Evolutionary conservation across 2,888 invertebrate genomes (phyloP).

Genomic region (Horisme vitalbata): DNA sequence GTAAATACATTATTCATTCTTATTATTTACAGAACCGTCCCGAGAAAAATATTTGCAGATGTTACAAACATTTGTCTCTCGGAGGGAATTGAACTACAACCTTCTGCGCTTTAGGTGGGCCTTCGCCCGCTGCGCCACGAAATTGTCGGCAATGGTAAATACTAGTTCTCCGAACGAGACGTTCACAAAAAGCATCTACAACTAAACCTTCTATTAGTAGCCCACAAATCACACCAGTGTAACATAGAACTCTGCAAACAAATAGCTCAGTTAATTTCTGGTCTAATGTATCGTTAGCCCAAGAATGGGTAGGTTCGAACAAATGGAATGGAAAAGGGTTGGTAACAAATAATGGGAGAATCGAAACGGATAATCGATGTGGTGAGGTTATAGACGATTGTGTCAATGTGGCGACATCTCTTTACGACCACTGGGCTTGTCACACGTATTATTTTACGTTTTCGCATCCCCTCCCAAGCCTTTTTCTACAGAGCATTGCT

Average conservation of each 20-base stretch:
- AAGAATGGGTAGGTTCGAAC: conserved; percentile 61
- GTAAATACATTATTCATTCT: too few species aligned
- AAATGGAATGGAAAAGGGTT: conserved; percentile 77
- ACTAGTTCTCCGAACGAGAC: too few species aligned
- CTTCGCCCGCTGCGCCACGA: too few species aligned
- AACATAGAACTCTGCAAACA: conserved; percentile 49
- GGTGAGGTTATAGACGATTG: conserved; percentile 17
- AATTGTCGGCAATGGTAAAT: too few species aligned
- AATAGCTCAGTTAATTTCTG: conserved; percentile 71
- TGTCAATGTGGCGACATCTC: neutral
- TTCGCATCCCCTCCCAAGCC: too few species aligned
- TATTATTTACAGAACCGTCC: too few species aligned
- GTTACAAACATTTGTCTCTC: too few species aligned
- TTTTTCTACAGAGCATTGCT: too few species aligned
- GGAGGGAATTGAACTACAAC: too few species aligned
- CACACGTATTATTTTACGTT: neutral
- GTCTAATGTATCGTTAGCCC: conserved; percentile 71
- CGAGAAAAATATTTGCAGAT: too few species aligned
- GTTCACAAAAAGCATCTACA: too few species aligned
- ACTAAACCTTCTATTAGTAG: conserved; percentile 15
- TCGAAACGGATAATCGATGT: conserved; percentile 46
- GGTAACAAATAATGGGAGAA: conserved; percentile 69
- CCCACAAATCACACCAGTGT: conserved; percentile 22
- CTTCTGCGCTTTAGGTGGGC: too few species aligned
- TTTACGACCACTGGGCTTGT: neutral